phyloP scores from a whole-genome alignment of 2,888 invertebrate species.

The Beris morrisii region DNA sequence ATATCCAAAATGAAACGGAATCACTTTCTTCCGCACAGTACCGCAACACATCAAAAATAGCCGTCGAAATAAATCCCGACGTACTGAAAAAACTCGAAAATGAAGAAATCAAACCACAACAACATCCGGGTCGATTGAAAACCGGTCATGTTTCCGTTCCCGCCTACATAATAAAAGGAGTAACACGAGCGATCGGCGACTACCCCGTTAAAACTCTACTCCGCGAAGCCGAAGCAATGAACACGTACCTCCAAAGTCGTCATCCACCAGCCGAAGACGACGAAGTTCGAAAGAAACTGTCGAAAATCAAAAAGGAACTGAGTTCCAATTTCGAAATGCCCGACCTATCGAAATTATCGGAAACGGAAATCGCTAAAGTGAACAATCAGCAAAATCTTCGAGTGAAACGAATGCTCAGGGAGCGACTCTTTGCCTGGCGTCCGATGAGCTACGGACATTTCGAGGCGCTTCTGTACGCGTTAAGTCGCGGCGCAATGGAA shows the following conservation, averaged over 20 bases:
- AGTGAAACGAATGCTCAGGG: constrained; percentile 62
- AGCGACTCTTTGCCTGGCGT: constrained; percentile 72
- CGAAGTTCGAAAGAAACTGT: constrained; percentile 45
- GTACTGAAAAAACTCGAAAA: constrained; percentile 46
- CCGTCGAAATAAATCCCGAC: constrained; percentile 45
- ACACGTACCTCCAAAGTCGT: constrained; percentile 64
- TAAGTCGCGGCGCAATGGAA: constrained; percentile 71
- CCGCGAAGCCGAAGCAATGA: constrained; percentile 60
- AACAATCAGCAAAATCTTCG: constrained; percentile 57
- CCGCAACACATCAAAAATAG: constrained; percentile 42
- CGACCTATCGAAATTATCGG: constrained; percentile 44
- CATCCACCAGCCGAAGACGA: constrained; percentile 66
- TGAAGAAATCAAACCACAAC: constrained; percentile 61
- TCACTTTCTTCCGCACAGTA: neutral
- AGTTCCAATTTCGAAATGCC: constrained; percentile 45
- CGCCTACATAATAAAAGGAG: constrained; percentile 61
- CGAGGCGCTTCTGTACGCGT: constrained; percentile 69
- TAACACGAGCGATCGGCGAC: constrained; percentile 62
- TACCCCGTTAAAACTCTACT: constrained; percentile 61
- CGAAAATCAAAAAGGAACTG: constrained; percentile 47
- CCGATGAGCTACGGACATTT: constrained; percentile 69
- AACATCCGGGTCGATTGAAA: constrained; percentile 72
- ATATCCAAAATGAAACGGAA: too few relatives aligned
- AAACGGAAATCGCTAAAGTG: constrained; percentile 53
- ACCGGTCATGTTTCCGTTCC: constrained; percentile 63